Conservation (phyloP, 2,113 vertebrate genomes). For the Melospiza melodia region DNA sequence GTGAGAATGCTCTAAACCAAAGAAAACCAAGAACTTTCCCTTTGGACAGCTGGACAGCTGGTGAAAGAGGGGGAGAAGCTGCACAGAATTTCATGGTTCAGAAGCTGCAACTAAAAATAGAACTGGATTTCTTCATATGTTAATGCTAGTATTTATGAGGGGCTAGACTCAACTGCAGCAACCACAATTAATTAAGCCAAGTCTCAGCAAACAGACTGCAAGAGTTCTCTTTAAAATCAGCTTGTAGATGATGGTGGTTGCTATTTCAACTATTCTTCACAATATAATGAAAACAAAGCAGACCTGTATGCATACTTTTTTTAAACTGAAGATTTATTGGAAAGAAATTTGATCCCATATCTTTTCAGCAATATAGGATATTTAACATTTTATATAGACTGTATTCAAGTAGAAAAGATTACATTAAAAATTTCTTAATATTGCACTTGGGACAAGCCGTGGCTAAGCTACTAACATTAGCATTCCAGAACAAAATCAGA, state of each 20-base stretch:
- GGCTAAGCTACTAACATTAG: conserved; percentile 45
- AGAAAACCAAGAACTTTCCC: neutral
- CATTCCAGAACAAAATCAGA: conserved; percentile 44
- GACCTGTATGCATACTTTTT: neutral
- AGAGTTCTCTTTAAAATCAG: neutral
- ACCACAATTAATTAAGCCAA: neutral
- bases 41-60: neutral
- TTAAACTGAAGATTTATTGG: conserved; percentile 72
- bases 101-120: neutral
- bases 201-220: neutral
- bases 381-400: conserved; percentile 58
- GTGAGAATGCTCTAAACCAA: neutral
- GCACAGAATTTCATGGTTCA: neutral
- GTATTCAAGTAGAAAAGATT: conserved; percentile 71
- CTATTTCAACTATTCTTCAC: neutral
- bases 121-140: neutral
- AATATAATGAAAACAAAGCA: neutral
- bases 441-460: conserved; percentile 63
- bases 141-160: neutral
- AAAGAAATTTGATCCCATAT: conserved; percentile 66
- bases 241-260: neutral
- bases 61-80: neutral
- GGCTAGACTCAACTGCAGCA: neutral
- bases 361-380: conserved; percentile 56
- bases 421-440: conserved; percentile 50